Evolutionary conservation across 2,113 vertebrate genomes (phyloP), one percentile per base, ranked within the genome.

Genomic region (Thalassoma bifasciatum): DNA sequence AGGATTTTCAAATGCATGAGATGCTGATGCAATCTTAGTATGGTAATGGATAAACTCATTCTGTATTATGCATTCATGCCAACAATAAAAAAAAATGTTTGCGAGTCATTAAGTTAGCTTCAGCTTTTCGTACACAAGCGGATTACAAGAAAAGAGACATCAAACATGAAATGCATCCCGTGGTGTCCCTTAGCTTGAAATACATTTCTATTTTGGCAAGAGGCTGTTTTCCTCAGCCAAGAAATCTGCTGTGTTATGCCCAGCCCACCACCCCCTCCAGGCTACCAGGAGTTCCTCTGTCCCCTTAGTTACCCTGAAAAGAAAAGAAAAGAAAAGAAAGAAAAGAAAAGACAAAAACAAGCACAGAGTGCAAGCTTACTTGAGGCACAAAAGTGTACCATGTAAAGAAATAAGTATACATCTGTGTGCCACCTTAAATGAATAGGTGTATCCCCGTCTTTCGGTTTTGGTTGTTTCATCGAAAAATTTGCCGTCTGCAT

Each of bases 201-300:
- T 79, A 59, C 69, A 65, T 58, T 4, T 61, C 24, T 68, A 17
- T 73, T 82, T 83, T 87, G 73, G 85, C 78, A 81, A 62, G 51
- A 78, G 36, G 37, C 23, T 38, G 40, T 62, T 26, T 67, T 75
- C 56, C 49, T 72, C 34, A 11, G 81, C 76, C 79, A 87, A 81
- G 67, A 86, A 84, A 66, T 75, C 30, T 16, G n/a, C 49, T 46
- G 64, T 62, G 68, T 79, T 83, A 75, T 81, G 64, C 75, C 34
- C 37, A 54, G 74, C 82, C 77, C 72, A 79, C 70, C 47, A 30
- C 17, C 59, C 61, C 68, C 84, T 76, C 57, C 64, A 46, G 51
- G 68, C 88, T 65, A 16, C 23, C 0, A 2, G 74, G 72, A 87
- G 23, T 67, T 75, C 71, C 73, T 69, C 77, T 40, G 34, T 64